Evolutionary conservation across 1,140 invertebrate genomes (phyloP).

Genomic region (Leguminivora glycinivorella): DNA sequence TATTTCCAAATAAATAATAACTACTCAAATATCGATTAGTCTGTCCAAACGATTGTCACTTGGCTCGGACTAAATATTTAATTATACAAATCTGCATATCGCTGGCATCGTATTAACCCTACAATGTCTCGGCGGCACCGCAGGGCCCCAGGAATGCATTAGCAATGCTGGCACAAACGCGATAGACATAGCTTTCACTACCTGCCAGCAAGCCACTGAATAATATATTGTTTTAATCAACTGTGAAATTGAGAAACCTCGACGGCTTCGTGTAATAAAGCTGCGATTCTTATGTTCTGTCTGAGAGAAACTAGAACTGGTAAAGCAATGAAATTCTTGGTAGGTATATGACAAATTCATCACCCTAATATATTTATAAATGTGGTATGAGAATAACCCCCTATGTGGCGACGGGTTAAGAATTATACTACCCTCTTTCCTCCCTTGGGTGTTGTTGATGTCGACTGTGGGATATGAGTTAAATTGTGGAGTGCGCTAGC

Average conservation of each 20-base stretch:
- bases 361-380: not conserved
- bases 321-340: not conserved
- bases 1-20: too few relatives aligned
- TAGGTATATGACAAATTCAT: not conserved
- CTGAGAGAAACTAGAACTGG: not conserved
- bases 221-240: constrained; percentile 28
- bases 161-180: not conserved
- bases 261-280: not conserved
- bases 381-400: not conserved
- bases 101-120: not conserved
- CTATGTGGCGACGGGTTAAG: too few relatives aligned
- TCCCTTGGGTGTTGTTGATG: too few relatives aligned
- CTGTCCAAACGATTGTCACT: too few relatives aligned
- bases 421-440: too few relatives aligned
- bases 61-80: not conserved
- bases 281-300: constrained; percentile 9
- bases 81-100: not conserved
- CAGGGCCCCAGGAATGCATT: constrained; percentile 6
- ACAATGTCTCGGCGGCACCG: not conserved
- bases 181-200: constrained; percentile 7
- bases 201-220: constrained; percentile 1
- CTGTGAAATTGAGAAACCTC: constrained; percentile 7
- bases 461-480: too few relatives aligned
- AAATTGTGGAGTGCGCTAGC: too few relatives aligned
- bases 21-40: too few relatives aligned